Conservation (phyloP, 2,797 vertebrate genomes). For the Catamblyrhynchus diadema region DNA sequence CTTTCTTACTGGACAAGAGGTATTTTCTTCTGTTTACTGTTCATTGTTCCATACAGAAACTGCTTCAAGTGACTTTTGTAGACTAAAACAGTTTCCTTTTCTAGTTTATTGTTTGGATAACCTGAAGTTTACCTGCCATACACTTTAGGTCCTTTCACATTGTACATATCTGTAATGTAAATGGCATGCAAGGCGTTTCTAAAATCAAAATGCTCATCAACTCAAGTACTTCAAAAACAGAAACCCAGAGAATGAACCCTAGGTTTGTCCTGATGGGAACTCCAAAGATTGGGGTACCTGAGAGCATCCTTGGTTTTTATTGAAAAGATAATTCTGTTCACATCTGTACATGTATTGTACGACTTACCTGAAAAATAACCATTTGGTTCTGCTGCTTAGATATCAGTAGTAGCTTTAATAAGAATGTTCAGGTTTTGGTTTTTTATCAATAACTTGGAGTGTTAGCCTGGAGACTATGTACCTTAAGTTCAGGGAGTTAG, state of each 20-base stretch:
- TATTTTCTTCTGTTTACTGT: slow-evolving; percentile 51
- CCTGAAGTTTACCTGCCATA: background rate
- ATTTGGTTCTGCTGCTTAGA: background rate
- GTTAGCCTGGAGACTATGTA: background rate
- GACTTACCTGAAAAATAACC: background rate
- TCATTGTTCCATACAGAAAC: background rate
- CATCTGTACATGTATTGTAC: background rate
- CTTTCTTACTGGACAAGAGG: slow-evolving; percentile 96
- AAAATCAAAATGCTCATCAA: background rate
- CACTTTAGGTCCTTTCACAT: rapidly evolving
- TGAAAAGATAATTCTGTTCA: background rate
- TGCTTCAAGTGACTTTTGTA: background rate
- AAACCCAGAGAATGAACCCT: background rate
- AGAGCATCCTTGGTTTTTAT: background rate
- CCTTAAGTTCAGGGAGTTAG: background rate
- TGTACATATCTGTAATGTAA: background rate
- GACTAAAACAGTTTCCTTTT: background rate
- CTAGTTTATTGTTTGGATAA: background rate
- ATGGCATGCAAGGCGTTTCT: background rate
- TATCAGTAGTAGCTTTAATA: background rate
- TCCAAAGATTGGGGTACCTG: background rate
- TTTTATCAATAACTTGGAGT: background rate
- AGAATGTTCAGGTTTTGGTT: background rate
- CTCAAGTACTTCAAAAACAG: background rate
- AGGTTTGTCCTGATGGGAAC: background rate